Evolutionary conservation across 2,888 invertebrate species (phyloP), one percentile per base, ranked within the genome.

Genomic region (Tenthredo distinguenda): DNA sequence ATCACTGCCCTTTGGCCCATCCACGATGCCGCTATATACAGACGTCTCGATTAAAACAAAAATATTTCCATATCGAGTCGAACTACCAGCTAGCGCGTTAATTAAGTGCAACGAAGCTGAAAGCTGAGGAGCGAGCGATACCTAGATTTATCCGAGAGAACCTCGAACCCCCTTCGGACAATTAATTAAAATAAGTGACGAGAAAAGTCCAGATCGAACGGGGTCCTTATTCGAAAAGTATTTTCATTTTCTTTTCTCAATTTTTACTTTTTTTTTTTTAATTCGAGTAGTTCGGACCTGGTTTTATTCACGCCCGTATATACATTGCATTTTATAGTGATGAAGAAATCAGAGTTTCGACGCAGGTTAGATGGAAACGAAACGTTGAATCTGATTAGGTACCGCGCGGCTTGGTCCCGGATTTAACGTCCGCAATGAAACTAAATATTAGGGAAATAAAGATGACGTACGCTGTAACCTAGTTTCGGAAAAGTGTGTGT

Each of bases 51-150:
- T 81, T 81, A 81, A 62, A 62, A 37, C 40, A 34, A 81, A 81
- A 81, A 81, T 81, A 81, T 81, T 81, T 62, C 81, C 81, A 81
- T 81, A 81, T 62, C 58, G 81, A 62, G 50, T 62, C 40, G 18
- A 55, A 47, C 47, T 50, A 26, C 26, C 26, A 12, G 50, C 7
- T 15, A n/a, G 43, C 18, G 77, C 55, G 81, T 81, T 81, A 58
- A 81, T 62, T 81, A 81, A 77, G 50, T 31, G 31, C 37, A 77
- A 55, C 55, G 81, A 21, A 34, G 9, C 10, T 12, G 21, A 40
- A 40, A 40, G 12, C 43, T 4, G 47, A 47, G 47, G 47, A 47
- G 47, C 47, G 21, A n/a, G 40, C 31, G 77, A 18, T 7, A 47
- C 18, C 15, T 1, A 40, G 34, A 72, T 34, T 34, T 37, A 72